Base-by-base conservation (phyloP, 2,113 vertebrate species). In the Phalacrocorax pelagicus region DNA sequence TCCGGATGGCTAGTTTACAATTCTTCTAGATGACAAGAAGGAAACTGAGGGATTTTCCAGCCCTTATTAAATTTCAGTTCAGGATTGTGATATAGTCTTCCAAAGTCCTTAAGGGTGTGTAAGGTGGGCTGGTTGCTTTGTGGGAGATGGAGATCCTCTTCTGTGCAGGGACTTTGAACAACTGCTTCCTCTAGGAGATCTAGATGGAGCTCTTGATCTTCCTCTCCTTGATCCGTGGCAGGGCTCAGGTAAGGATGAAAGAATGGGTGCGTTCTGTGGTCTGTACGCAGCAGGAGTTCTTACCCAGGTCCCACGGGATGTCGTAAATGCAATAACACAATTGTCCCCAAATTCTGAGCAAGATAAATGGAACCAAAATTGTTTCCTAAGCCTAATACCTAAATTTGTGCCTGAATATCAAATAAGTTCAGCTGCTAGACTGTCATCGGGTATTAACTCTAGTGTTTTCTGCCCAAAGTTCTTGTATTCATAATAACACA, bases 151-250 rank as follows among this genome's bases (percentile, higher is more conserved):
- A 59, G 44, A 36, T n/a, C 8, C 2, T 34, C 20, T 34, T 75
- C 51, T 77, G 52, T 0, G 2, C 2, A 1, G 51, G 22, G 51
- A 22, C 42, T 29, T 29, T 12, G 30, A 40, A 40, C 2, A 3
- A 32, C 42, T 36, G 17, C 26, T 40, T 3, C 62, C 59, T n/a
- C 44, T 26, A 40, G 62, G 44, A 59, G 84, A 42, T 42, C 36
- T 29, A 21, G 72, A 12, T 49, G 71, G 52, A 15, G 23, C 19
- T 44, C 62, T 42, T 15, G 24, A 11, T 26, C 54, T 16, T 55
- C 36, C 17, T 55, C 69, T 23, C 30, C 47, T 74, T 8, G 62
- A 18, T n/a, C 42, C 24, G 44, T 29, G 52, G 8, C 13, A 23
- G 42, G 8, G 29, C 83, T 49, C 23, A 6, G 42, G n/a, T 23